Conservation (phyloP, 2,113 vertebrate genomes). For the Pachyramphus minor region DNA sequence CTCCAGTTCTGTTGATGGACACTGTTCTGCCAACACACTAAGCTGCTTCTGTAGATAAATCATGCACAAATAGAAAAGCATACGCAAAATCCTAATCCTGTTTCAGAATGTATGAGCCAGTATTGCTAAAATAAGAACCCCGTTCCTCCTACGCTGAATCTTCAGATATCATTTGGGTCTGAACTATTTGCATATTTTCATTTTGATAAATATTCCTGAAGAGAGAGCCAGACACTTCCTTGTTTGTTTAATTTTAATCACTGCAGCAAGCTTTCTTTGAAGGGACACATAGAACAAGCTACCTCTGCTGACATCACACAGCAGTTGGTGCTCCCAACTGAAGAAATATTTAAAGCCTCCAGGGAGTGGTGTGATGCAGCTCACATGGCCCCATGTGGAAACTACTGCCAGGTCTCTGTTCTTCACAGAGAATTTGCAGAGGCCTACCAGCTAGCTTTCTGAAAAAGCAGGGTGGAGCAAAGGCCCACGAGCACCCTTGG, state of each 20-base stretch:
- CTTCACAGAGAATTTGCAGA: background rate
- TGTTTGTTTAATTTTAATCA: background rate
- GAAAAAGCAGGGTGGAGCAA: background rate
- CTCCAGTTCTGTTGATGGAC: background rate
- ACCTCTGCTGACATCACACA: background rate
- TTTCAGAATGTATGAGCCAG: background rate
- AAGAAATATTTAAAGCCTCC: slow-evolving; percentile 5
- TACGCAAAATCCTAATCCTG: slow-evolving; percentile 9
- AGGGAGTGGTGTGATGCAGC: background rate
- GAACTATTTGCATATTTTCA: background rate
- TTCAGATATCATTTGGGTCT: background rate
- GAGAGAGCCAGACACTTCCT: background rate
- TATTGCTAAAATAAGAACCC: slow-evolving; percentile 23
- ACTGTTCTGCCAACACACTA: background rate
- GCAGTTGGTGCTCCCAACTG: background rate
- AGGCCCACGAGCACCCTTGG: background rate
- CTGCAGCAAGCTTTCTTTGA: background rate
- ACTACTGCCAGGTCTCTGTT: background rate
- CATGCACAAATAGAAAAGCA: slow-evolving; percentile 22
- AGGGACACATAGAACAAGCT: background rate
- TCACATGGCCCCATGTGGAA: background rate
- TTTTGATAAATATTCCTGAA: background rate
- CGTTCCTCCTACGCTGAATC: background rate
- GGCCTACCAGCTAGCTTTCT: background rate
- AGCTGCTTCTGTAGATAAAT: slow-evolving; percentile 53